Percentiles rank a stretch among this genome's conserved stretches.
Conservation (phyloP, 2,888 invertebrate genomes). For the Heterodera filipjevi region DNA sequence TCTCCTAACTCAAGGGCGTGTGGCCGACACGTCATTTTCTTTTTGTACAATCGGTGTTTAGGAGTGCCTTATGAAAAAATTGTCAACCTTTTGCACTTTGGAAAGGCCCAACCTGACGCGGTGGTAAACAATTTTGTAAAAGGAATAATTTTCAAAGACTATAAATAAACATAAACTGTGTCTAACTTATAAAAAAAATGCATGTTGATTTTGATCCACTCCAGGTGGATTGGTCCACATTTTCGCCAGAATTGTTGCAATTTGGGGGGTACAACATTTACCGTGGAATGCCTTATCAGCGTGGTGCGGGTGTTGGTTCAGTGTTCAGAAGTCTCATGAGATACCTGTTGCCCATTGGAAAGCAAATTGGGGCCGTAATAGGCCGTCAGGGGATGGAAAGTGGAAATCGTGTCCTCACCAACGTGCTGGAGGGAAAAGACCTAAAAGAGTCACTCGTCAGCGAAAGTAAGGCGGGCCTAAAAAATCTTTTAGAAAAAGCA, state of each 20-base stretch:
- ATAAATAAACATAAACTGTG: not conserved
- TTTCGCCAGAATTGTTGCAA: not conserved
- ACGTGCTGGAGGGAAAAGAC: no score
- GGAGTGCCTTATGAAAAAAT: not conserved
- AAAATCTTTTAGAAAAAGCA: no score
- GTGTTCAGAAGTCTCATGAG: no score
- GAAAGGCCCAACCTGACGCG: no score
- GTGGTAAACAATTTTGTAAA: not conserved
- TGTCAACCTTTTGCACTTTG: no score
- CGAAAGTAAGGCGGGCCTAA: no score
- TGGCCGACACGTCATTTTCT: constrained; percentile 8
- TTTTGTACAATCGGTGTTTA: not conserved
- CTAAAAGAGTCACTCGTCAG: no score
- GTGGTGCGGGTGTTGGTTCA: not conserved
- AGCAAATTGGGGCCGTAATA: not conserved
- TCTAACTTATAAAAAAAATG: not conserved
- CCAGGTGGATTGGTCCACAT: constrained; percentile 16
- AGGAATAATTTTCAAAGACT: not conserved
- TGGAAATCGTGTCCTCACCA: no score
- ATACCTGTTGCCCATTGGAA: not conserved
- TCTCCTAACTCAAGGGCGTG: not conserved
- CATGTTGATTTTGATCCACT: constrained; percentile 12
- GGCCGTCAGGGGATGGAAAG: not conserved
- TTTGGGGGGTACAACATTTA: no score
- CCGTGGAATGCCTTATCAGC: not conserved